These are phyloP conservation scores for Andricus quercusramuli DNA, from an alignment of 2,888 invertebrate genomes.

Conservation along the genomic window DNA sequence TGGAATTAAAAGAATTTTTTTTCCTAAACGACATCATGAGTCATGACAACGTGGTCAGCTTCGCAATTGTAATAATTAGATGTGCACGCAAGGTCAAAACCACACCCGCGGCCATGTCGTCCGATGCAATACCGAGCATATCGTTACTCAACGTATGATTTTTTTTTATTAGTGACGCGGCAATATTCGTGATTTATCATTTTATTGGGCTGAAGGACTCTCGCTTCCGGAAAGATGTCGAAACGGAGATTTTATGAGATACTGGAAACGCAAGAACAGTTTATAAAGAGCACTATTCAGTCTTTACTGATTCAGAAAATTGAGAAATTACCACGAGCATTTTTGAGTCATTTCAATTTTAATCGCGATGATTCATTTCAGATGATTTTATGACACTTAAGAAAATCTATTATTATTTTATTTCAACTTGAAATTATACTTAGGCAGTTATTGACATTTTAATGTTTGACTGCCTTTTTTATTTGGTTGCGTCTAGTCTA, in stretches of 20 bases:
- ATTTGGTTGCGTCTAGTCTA: no score
- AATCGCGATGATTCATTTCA: background rate
- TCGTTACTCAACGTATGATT: constrained; percentile 25
- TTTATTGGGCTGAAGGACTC: constrained; percentile 11
- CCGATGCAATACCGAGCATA: constrained; percentile 35
- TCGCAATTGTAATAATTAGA: constrained; percentile 68
- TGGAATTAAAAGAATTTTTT: background rate
- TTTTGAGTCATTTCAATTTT: background rate
- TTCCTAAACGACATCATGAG: constrained; percentile 44
- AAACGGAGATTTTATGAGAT: constrained; percentile 11
- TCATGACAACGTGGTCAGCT: constrained; percentile 47
- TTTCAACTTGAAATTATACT: no score
- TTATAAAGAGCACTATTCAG: background rate
- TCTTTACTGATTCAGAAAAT: background rate
- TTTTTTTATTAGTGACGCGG: constrained; percentile 22
- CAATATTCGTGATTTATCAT: constrained; percentile 3
- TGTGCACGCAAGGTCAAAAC: constrained; percentile 65
- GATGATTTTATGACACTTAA: background rate
- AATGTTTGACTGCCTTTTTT: no score
- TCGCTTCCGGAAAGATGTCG: constrained; percentile 16
- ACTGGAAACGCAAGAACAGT: background rate
- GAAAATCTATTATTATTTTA: background rate
- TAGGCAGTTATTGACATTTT: no score
- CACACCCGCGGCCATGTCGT: constrained; percentile 61
- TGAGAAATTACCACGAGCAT: background rate